These are phyloP conservation scores for Anolis apletophallus DNA, from an alignment of 2,797 vertebrate genomes.

Conservation along the genomic window DNA sequence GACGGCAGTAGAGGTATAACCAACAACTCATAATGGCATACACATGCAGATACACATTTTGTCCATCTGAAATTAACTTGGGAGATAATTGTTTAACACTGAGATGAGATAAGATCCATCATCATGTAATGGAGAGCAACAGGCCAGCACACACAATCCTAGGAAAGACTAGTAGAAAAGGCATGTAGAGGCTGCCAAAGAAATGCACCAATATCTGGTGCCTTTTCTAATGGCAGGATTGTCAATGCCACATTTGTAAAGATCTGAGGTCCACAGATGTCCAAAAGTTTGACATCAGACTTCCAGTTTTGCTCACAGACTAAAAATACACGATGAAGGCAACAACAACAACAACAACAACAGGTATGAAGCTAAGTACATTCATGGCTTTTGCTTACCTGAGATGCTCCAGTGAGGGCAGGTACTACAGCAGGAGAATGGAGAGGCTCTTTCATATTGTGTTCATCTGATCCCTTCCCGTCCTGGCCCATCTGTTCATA, in stretches of 20 bases:
- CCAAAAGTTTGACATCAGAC: not conserved
- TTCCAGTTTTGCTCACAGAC: not conserved
- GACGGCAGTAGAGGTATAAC: no score
- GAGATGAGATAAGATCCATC: no score
- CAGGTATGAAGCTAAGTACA: not conserved
- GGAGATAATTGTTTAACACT: no score
- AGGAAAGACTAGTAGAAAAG: no score
- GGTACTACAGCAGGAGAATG: conserved; percentile 77
- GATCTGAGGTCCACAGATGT: not conserved
- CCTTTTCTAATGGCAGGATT: not conserved
- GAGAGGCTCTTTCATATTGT: conserved; percentile 26
- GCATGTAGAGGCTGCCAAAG: not conserved
- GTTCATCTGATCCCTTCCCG: conserved; percentile 27
- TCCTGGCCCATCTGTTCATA: conserved; percentile 49
- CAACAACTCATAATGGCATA: no score
- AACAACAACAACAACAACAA: not conserved
- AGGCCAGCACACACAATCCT: no score
- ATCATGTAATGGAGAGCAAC: no score
- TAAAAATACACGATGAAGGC: not conserved
- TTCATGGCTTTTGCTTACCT: conserved; percentile 76
- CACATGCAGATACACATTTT: no score
- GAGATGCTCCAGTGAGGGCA: conserved; percentile 83
- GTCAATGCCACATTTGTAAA: not conserved
- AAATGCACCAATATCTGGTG: not conserved
- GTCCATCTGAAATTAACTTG: no score